Percentiles rank a stretch among this genome's conserved stretches.
Evolutionary conservation across 2,888 invertebrate genomes (phyloP).

Genomic region (Drosophila tanythrix): DNA sequence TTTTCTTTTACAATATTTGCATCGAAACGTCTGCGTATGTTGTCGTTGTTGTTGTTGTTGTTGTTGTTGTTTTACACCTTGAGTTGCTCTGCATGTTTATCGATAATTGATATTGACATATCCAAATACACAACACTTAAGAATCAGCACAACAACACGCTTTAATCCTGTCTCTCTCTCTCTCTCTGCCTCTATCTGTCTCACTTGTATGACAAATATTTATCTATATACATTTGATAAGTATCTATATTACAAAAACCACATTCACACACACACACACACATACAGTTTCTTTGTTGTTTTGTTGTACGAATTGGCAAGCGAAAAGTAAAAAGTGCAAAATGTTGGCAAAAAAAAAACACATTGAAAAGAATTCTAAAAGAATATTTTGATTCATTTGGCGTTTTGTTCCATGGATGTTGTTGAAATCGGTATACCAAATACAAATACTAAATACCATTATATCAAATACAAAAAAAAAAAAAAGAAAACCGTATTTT

Average conservation of each 20-base stretch:
- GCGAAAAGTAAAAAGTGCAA: slow-evolving; percentile 46
- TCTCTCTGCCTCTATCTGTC: slow-evolving; percentile 19
- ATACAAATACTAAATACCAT: slow-evolving; percentile 51
- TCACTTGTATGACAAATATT: slow-evolving; percentile 10
- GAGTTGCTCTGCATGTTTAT: slow-evolving; percentile 70
- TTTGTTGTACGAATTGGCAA: slow-evolving; percentile 75
- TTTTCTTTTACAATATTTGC: slow-evolving; percentile 59
- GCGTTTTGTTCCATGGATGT: slow-evolving; percentile 80
- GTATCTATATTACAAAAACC: slow-evolving; percentile 28
- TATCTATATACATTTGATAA: slow-evolving; percentile 31
- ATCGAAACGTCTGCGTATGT: slow-evolving; percentile 48
- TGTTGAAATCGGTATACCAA: slow-evolving; percentile 65
- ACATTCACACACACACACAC: slow-evolving; percentile 29
- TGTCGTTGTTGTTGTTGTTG: slow-evolving; percentile 30
- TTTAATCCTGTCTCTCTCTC: slow-evolving; percentile 24
- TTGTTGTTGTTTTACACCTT: slow-evolving; percentile 32
- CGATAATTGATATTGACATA: slow-evolving; percentile 46
- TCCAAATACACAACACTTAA: slow-evolving; percentile 42
- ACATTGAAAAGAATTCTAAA: slow-evolving; percentile 45
- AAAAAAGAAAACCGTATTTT: slow-evolving; percentile 32
- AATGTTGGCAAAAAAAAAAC: slow-evolving; percentile 47
- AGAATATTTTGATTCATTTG: slow-evolving; percentile 71
- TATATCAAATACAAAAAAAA: slow-evolving; percentile 30
- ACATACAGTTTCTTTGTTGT: slow-evolving; percentile 67
- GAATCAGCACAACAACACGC: slow-evolving; percentile 41